A percentile compares a stretch with the other conserved stretches of the same genome.
Evolutionary conservation across 1,140 invertebrate genomes (phyloP).

Genomic region (Achatina immaculata): DNA sequence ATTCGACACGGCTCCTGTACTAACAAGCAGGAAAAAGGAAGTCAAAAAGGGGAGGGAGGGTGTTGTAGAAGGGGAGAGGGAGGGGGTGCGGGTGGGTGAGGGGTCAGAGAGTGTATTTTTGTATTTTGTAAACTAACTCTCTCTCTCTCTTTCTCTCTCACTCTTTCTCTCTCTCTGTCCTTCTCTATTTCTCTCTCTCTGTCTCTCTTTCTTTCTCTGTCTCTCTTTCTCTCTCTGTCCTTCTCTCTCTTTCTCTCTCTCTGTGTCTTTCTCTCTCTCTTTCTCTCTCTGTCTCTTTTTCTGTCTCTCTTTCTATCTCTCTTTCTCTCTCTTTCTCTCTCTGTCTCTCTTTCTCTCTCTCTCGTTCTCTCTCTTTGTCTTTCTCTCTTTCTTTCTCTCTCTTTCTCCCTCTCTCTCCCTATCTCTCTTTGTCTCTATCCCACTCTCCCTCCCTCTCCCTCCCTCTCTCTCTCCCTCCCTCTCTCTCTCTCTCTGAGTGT

Average conservation of each 20-base stretch:
- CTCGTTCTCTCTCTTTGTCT: not conserved
- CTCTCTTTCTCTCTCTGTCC: not conserved
- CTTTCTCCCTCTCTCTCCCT: not conserved
- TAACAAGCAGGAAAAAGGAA: too few relatives aligned
- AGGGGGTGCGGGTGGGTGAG: not conserved
- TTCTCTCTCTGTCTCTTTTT: constrained; percentile 9
- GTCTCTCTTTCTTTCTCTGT: not conserved
- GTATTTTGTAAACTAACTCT: not conserved
- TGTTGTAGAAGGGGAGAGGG: too few relatives aligned
- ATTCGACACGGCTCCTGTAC: too few relatives aligned
- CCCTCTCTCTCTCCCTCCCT: constrained; percentile 7
- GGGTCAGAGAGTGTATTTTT: not conserved
- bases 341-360: not conserved
- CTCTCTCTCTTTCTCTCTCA: constrained; percentile 7
- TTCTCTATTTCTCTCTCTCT: too few relatives aligned
- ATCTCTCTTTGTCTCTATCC: not conserved
- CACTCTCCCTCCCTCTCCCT: not conserved
- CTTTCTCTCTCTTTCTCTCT: constrained; percentile 16
- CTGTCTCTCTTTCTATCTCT: not conserved
- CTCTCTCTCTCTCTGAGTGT: constrained; percentile 5
- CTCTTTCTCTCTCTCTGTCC: not conserved
- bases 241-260: not conserved
- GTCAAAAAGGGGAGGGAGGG: too few relatives aligned
- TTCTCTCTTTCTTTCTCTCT: not conserved
- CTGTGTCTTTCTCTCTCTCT: constrained; percentile 1